A percentile compares a stretch with the other conserved stretches of the same genome.
phyloP scores from a whole-genome alignment of 2,113 vertebrate species.

The Sander vitreus region DNA sequence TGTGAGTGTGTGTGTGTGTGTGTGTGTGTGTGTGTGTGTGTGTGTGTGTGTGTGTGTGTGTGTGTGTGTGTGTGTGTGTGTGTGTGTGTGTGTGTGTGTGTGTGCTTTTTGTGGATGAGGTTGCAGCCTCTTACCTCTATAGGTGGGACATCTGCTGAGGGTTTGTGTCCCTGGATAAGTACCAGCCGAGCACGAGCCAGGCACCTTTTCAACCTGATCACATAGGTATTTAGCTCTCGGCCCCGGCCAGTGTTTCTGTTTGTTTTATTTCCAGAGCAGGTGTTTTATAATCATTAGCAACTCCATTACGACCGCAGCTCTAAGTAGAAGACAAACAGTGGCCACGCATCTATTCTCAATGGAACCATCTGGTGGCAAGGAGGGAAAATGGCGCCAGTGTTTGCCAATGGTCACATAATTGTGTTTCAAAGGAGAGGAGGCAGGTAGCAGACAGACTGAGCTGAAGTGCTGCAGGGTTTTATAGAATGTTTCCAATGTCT shows the following conservation, averaged over 20 bases:
- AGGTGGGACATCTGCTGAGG: constrained; percentile 78
- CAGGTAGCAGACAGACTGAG: constrained; percentile 65
- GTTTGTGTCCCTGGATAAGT: constrained; percentile 74
- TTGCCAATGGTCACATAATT: constrained; percentile 80
- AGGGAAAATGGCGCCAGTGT: constrained; percentile 81
- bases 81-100: background rate
- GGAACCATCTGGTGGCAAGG: constrained; percentile 85
- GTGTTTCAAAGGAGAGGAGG: constrained; percentile 75
- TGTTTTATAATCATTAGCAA: constrained; percentile 85
- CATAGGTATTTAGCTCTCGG: constrained; percentile 82
- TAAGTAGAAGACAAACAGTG: constrained; percentile 85
- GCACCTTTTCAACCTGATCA: constrained; percentile 81
- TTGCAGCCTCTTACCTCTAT: constrained; percentile 77
- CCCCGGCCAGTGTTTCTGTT: constrained; percentile 77
- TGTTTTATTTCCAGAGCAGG: constrained; percentile 87
- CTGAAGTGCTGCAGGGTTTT: constrained; percentile 71
- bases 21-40: too few relatives aligned
- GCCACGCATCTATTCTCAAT: constrained; percentile 75
- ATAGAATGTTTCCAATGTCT: constrained; percentile 67
- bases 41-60: too few relatives aligned
- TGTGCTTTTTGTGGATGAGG: constrained; percentile 49
- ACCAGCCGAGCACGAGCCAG: constrained; percentile 58
- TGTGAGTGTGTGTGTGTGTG: too few relatives aligned
- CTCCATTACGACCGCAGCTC: constrained; percentile 79
- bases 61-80: too few relatives aligned